Base-by-base conservation (phyloP, 2,113 vertebrate species). In the Silurus meridionalis region DNA sequence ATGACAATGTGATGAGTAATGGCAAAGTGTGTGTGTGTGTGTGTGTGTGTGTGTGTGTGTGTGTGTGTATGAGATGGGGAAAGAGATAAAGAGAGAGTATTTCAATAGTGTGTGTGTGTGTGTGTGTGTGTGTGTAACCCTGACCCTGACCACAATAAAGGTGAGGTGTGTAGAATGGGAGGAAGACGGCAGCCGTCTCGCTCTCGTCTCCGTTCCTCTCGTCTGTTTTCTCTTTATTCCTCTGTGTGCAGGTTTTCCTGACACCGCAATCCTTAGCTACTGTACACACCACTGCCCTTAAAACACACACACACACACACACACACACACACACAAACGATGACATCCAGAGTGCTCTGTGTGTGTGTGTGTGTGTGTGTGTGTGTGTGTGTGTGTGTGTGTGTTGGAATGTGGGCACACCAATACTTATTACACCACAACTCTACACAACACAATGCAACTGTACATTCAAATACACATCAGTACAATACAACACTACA, bases 91-190 rank as follows among this genome's bases (percentile, higher is more conserved):
- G 69, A n/a, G 83, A 21, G 72, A 66, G 13, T 60, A 58, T 81
- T 67, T 25, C 57, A n/a, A 69, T 8, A 48, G 60, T 85, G 81
- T 55, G 82, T 58, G 23, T 55, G 67, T 88, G 19, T 63, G 57
- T 19, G 74, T 82, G n/a, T n/a, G n/a, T n/a, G n/a, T n/a, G n/a
- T 60, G 58, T 52, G 57, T 14, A 64, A 85, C 69, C 74, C 87
- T 89, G 90, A 91, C 91, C 91, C 89, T 82, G 82, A 52, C 80
- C 78, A 91, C 89, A 92, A 91, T 89, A 86, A 89, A 90, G 89
- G 90, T 91, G 83, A 90, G 74, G 5, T 46, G n/a, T 17, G 75
- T 66, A 82, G 89, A 86, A 87, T 86, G 69, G 80, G 84, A 91
- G 85, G 87, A 90, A 90, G 80, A 86, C 67, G 19, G 50, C 50